phyloP scores from a whole-genome alignment of 1,140 invertebrate genomes.

The Drosophila triauraria region DNA sequence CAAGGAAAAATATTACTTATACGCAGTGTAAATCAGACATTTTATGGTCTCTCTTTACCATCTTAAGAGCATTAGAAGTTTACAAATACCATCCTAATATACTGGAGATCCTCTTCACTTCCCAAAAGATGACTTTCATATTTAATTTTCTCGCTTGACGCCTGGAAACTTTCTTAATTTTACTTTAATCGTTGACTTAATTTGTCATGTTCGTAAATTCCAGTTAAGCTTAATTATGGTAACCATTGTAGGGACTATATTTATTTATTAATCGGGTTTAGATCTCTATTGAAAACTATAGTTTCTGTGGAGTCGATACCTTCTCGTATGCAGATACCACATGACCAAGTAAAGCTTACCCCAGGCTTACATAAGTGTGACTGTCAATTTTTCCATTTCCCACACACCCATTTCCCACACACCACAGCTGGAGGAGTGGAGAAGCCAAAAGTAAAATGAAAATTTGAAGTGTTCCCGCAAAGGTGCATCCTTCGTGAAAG shows the following conservation, averaged over 20 bases:
- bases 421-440: neutral
- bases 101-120: neutral
- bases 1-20: no score
- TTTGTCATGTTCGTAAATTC: neutral
- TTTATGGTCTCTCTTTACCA: no score
- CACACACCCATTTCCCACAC: neutral
- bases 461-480: constrained; percentile 21
- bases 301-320: neutral
- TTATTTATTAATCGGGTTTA: neutral
- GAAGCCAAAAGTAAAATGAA: constrained; percentile 22
- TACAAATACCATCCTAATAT: neutral
- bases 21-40: no score
- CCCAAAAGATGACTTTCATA: constrained; percentile 3
- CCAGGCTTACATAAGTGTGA: neutral
- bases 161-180: neutral
- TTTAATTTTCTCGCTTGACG: neutral
- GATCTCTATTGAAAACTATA: neutral
- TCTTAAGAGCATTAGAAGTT: no score
- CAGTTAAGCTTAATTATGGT: neutral
- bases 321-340: neutral
- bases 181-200: neutral
- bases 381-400: constrained; percentile 2
- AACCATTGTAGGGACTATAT: neutral
- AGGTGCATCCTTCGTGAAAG: constrained; percentile 16
- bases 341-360: neutral